Percentiles rank a stretch among this genome's conserved stretches.
phyloP scores from a whole-genome alignment of 2,113 vertebrate genomes.

The Melanotaenia duboulayi region DNA sequence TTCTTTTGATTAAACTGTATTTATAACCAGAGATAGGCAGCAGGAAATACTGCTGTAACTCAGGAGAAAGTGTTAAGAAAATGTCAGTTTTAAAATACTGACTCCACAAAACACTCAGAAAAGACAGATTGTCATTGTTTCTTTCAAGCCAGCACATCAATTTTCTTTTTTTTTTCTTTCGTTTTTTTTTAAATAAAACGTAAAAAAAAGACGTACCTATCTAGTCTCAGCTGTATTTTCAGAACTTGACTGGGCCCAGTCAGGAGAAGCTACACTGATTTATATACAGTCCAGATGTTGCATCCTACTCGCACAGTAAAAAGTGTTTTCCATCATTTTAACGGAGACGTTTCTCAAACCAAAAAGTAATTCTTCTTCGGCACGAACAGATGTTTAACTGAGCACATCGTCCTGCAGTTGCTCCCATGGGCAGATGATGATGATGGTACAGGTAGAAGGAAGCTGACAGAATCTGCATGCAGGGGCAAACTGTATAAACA shows the following conservation, averaged over 20 bases:
- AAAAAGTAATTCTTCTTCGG: conserved; percentile 50
- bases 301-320: conserved; percentile 39
- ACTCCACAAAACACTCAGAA: conserved; percentile 38
- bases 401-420: conserved; percentile 23
- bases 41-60: conserved; percentile 3
- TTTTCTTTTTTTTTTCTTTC: too few relatives aligned
- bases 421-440: background rate
- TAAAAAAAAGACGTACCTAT: conserved; percentile 16
- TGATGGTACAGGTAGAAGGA: conserved; percentile 13
- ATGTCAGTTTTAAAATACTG: conserved; percentile 13
- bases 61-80: conserved; percentile 20
- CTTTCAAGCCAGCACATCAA: background rate
- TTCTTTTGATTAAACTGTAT: conserved; percentile 50
- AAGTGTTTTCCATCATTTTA: conserved; percentile 55
- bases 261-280: conserved; percentile 35
- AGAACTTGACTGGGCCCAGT: conserved; percentile 7
- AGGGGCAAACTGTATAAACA: background rate
- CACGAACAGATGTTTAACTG: conserved; percentile 63
- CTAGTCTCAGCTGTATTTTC: conserved; percentile 27
- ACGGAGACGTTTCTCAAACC: conserved; percentile 47
- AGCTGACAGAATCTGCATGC: conserved; percentile 11
- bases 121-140: conserved; percentile 9
- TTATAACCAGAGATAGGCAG: conserved; percentile 33
- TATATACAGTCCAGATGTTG: conserved; percentile 64
- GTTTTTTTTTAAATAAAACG: background rate